Percentiles rank a stretch among this genome's conserved stretches.
Conservation (phyloP, 2,888 invertebrate species). For the Heliconius erato region DNA sequence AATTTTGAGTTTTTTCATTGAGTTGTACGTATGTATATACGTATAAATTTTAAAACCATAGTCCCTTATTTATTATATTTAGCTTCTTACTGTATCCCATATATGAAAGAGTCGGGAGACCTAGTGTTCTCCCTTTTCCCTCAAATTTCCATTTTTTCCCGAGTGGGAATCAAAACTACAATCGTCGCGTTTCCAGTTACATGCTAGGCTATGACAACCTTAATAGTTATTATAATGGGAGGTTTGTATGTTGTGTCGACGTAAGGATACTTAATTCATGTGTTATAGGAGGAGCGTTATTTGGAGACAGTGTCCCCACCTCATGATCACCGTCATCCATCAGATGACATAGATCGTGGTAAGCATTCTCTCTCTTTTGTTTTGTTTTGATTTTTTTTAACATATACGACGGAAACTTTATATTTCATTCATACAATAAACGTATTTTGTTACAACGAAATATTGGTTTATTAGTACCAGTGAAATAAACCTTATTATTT, state of each 20-base stretch:
- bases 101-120: too few species aligned
- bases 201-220: too few species aligned
- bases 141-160: too few species aligned
- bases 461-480: neutral
- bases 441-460: neutral
- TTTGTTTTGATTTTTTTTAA: neutral
- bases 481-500: neutral
- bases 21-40: too few species aligned
- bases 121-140: too few species aligned
- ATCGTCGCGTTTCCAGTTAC: too few species aligned
- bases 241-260: neutral
- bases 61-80: too few species aligned
- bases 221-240: neutral
- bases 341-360: slow-evolving; percentile 83
- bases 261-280: slow-evolving; percentile 26
- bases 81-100: too few species aligned
- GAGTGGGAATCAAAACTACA: too few species aligned
- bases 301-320: slow-evolving; percentile 81
- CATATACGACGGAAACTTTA: neutral
- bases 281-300: slow-evolving; percentile 79
- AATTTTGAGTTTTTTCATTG: too few species aligned
- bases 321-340: slow-evolving; percentile 84
- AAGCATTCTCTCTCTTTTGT: slow-evolving; percentile 31
- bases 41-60: too few species aligned
- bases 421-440: neutral